These are phyloP conservation scores for Ophraella communa DNA, from an alignment of 2,888 invertebrate species.

Conservation along the genomic window DNA sequence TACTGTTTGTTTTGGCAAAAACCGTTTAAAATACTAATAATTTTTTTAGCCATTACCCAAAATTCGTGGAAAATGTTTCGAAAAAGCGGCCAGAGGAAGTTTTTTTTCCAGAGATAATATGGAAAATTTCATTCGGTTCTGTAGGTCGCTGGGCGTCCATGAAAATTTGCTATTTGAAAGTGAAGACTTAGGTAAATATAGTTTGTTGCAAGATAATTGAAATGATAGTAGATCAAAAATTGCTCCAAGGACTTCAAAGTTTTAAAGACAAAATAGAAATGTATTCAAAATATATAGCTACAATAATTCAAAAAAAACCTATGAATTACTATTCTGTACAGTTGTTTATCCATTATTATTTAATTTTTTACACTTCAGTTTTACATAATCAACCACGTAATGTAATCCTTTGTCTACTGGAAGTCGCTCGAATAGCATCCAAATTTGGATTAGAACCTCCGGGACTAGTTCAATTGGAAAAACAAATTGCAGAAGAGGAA, in stretches of 20 bases:
- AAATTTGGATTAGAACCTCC: constrained; percentile 83
- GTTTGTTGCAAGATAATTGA: not conserved
- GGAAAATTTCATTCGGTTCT: constrained; percentile 88
- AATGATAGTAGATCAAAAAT: no score
- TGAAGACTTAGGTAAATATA: constrained; percentile 78
- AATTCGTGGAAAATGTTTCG: constrained; percentile 80
- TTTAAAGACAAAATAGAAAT: no score
- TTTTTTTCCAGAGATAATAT: constrained; percentile 91
- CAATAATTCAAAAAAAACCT: no score
- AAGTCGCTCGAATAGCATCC: constrained; percentile 82
- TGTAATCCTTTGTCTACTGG: constrained; percentile 84
- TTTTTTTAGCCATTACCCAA: constrained; percentile 69
- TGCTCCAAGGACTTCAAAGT: no score
- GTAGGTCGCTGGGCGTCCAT: constrained; percentile 82
- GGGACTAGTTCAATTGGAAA: constrained; percentile 80
- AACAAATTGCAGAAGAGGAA: constrained; percentile 85
- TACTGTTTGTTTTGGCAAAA: no score
- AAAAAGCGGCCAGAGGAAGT: constrained; percentile 81
- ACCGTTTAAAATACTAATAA: no score
- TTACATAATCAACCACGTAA: constrained; percentile 84
- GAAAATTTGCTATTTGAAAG: constrained; percentile 89
- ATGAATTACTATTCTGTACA: no score
- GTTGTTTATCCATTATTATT: not conserved
- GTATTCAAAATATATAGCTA: no score
- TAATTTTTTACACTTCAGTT: constrained; percentile 61